These are phyloP conservation scores for Syndactyla subalaris DNA, from an alignment of 2,797 vertebrate genomes.

Conservation along the genomic window DNA sequence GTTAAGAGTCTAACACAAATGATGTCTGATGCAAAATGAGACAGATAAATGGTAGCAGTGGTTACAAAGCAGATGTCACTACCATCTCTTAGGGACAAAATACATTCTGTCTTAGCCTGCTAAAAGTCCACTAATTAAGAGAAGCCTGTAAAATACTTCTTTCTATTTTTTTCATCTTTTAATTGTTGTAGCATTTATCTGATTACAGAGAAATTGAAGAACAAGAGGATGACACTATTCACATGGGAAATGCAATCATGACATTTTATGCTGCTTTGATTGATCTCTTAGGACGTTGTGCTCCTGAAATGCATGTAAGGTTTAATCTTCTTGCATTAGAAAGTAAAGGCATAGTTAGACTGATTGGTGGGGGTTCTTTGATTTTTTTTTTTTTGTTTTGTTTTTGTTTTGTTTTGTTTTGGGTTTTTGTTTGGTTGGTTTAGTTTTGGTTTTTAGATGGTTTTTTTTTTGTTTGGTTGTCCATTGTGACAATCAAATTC, in stretches of 20 bases:
- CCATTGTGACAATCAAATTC: not conserved
- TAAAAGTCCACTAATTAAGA: not conserved
- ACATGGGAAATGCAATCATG: constrained; percentile 98
- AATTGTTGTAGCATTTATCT: not conserved
- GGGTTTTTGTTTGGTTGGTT: not conserved
- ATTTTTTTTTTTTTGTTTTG: not conserved
- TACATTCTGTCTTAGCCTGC: not conserved
- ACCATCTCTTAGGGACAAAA: not conserved
- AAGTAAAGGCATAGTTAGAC: not conserved
- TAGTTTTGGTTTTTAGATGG: not conserved
- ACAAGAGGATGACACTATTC: constrained; percentile 94
- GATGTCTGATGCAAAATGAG: not conserved
- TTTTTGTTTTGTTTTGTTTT: not conserved
- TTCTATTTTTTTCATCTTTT: not conserved
- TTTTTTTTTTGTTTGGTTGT: not conserved
- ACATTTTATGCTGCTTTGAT: constrained; percentile 96
- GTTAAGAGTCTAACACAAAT: not conserved
- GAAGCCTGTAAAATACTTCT: not conserved
- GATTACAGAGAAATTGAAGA: constrained; percentile 80
- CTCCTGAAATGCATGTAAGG: constrained; percentile 97
- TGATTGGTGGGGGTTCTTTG: not conserved
- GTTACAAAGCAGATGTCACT: not conserved
- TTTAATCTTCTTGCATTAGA: not conserved
- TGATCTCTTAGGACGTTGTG: constrained; percentile 93
- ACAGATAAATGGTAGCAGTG: not conserved